phyloP scores from a whole-genome alignment of 2,797 vertebrate species.

The Buceros bicornis region DNA sequence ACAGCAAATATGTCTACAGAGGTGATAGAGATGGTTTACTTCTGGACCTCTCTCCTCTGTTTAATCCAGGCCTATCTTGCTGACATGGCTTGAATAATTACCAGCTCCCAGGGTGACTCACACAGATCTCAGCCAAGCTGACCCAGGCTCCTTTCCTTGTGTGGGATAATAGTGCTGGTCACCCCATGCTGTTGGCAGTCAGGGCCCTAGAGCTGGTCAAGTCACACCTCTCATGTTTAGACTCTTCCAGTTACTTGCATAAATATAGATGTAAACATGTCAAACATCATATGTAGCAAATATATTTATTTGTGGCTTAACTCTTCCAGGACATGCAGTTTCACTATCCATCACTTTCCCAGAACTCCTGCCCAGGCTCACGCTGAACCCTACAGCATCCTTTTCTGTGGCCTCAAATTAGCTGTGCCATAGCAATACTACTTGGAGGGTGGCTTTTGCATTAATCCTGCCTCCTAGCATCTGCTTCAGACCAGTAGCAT shows the following conservation, averaged over 20 bases:
- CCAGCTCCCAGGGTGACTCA: neutral
- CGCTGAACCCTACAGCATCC: neutral
- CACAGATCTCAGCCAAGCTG: neutral
- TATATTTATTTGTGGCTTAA: neutral
- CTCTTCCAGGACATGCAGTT: neutral
- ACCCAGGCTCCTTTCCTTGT: neutral
- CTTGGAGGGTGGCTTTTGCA: neutral
- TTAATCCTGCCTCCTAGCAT: neutral
- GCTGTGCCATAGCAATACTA: neutral
- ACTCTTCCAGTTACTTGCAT: neutral
- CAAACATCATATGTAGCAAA: neutral
- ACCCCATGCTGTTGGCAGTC: neutral
- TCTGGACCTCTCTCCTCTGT: neutral
- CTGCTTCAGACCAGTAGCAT: neutral
- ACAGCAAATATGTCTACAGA: neutral
- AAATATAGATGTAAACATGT: neutral
- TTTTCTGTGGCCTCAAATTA: neutral
- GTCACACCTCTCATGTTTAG: accelerated
- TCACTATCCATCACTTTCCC: neutral
- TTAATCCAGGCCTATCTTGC: neutral
- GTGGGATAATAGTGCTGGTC: neutral
- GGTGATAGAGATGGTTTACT: neutral
- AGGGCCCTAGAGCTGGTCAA: neutral
- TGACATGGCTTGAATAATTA: neutral
- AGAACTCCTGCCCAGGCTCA: neutral